Base-by-base conservation (phyloP, 2,888 invertebrate species). In the Scrobipalpa atriplicella region DNA sequence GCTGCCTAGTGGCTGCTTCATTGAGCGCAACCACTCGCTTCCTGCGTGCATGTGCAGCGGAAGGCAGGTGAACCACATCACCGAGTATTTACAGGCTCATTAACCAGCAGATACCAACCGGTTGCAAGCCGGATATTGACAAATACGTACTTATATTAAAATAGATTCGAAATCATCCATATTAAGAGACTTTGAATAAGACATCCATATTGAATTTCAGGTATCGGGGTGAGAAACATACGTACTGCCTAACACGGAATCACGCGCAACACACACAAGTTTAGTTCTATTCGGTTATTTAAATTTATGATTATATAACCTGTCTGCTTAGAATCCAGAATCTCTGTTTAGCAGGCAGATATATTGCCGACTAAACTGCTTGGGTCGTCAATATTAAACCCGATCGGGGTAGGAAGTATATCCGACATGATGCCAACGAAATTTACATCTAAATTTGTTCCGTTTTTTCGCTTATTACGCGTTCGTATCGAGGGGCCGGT, bases 21-120 rank as follows among this genome's bases (percentile, higher is more conserved):
- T 77, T 75, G 74, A 73, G 76, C 75, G 74, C 71, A 73, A 72
- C 19, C 58, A 56, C 10, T 8, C 36, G 64, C 54, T 58, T 38
- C 66, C 62, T 41, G 66, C 56, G 54, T 54, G 54, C 61, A 43
- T 62, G 58, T 58, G 18, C 51, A 36, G 51, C 63, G 29, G 19
- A 18, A 41, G 38, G 19, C 39, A 54, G 21, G 41, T 56, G 41
- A 56, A 41, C 52, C 63, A 19, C 41, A 64, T 41, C 29, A 64
- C 8, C 21, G 38, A 13, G 21, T 41, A 41, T 56, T 54, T 41
- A 29, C 62, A 39, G 29, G 8, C 51, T 63, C 36, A 63, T 64
- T 52, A 38, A 38, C 39, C 13, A 11, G 41, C 19, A 19, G 36
- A 11, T 19, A 39, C 21, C 41, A 19, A 10, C 18, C 19, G 16